Conservation (phyloP, 2,888 invertebrate genomes). For the Aphidius colemani region DNA sequence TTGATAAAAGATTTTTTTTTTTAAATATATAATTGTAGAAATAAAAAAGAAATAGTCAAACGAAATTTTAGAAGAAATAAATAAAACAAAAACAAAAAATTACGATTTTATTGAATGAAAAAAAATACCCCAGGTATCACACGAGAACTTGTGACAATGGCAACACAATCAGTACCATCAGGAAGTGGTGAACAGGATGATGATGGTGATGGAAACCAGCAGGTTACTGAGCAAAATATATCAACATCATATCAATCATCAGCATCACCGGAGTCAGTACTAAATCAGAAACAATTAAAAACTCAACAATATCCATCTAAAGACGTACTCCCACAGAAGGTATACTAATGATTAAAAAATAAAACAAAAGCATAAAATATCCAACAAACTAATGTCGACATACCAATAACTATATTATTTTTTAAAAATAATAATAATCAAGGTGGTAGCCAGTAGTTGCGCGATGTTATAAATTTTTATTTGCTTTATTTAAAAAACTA, state of each 20-base stretch:
- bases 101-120: conserved; percentile 39
- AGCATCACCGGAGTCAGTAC: conserved; percentile 61
- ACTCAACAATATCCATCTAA: conserved; percentile 66
- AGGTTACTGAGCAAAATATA: conserved; percentile 56
- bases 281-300: conserved; percentile 63
- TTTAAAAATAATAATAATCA: conserved; percentile 7
- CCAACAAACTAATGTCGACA: not conserved
- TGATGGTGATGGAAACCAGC: conserved; percentile 56
- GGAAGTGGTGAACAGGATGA: conserved; percentile 56
- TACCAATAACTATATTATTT: conserved; percentile 9
- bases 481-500: conserved; percentile 16
- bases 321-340: conserved; percentile 61
- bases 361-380: conserved; percentile 18
- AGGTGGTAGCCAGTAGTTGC: conserved; percentile 27
- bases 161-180: conserved; percentile 54
- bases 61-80: conserved; percentile 2
- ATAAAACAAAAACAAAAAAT: conserved; percentile 22
- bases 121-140: conserved; percentile 57
- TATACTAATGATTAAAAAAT: conserved; percentile 35
- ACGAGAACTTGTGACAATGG: conserved; percentile 60
- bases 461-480: conserved; percentile 19
- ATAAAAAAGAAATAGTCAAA: not conserved
- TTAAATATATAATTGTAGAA: conserved; percentile 12
- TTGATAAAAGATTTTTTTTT: conserved; percentile 20
- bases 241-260: conserved; percentile 53